Evolutionary conservation across 2,113 vertebrate species (phyloP), one percentile per base, ranked within the genome.

Genomic region (Cavia aperea): DNA sequence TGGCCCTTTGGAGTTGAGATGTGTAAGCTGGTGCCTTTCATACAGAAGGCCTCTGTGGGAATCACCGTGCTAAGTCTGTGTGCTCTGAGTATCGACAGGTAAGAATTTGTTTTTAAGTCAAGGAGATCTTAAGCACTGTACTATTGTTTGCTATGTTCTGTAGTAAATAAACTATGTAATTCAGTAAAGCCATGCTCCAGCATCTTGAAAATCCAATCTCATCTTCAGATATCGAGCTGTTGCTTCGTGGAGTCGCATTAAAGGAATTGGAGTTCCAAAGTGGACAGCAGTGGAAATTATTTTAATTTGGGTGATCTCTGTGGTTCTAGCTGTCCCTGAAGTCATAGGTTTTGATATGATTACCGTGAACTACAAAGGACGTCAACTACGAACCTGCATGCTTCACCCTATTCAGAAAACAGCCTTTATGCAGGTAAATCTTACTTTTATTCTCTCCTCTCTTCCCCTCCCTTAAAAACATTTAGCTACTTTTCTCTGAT

Each of bases 11-110:
- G 99, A 93, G 97, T 97, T 0, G 97, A 97, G 95, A 95, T 99
- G 97, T 99, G 99, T 97, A 99, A 99, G 97, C 97, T 99, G 49
- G 98, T 99, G 51, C 99, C 99, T 73, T 99, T 99, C 97, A 98
- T 99, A 94, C 99, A 99, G 96, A 99, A 99, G 95, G 98, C 98
- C 7, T 99, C 99, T 0, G 98, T 99, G 91, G 99, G 99, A 73
- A 99, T 99, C 96, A 99, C 99, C 1, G 99, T 98, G 94, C 86
- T 99, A 95, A 99, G 99, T 94, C 98, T 99, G 36, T 99, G 98
- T 89, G 98, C 98, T 63, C 97, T 99, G 94, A 99, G 98, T 95
- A 98, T 99, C 96, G 99, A 99, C 96, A 99, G 99, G 99, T 99
- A 96, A 98, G 97, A 93, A 36, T 0, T 9, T 7, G 26, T 90